A percentile compares a stretch with the other conserved stretches of the same genome.
phyloP scores from a whole-genome alignment of 2,888 invertebrate species.

The Epiblema foenella region DNA sequence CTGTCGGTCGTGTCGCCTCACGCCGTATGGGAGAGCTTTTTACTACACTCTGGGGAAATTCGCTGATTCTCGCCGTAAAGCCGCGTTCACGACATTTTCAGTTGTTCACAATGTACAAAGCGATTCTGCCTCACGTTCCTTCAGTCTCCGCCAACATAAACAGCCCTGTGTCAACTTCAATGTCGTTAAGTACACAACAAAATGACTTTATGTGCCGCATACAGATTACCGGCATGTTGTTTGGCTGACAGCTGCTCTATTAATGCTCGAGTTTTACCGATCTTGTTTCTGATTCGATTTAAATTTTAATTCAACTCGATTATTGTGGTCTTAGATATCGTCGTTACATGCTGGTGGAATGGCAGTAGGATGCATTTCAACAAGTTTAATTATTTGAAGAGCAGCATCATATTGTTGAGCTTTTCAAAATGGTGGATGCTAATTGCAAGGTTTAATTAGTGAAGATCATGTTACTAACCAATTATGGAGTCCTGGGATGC shows the following conservation, averaged over 20 bases:
- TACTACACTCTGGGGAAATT: slow-evolving; percentile 81
- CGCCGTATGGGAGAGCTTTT: slow-evolving; percentile 61
- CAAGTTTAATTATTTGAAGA: slow-evolving; percentile 27
- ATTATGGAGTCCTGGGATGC: slow-evolving; percentile 23
- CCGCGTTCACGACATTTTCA: slow-evolving; percentile 62
- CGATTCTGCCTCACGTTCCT: slow-evolving; percentile 50
- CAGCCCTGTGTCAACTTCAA: slow-evolving; percentile 54
- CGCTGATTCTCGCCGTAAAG: slow-evolving; percentile 71
- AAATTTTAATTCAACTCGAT: slow-evolving; percentile 71
- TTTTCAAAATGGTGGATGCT: slow-evolving; percentile 16
- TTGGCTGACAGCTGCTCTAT: slow-evolving; percentile 59
- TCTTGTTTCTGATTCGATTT: slow-evolving; percentile 61
- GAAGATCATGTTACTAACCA: slow-evolving; percentile 38
- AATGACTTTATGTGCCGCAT: slow-evolving; percentile 63
- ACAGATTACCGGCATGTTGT: slow-evolving; percentile 59
- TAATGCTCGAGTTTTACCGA: slow-evolving; percentile 69
- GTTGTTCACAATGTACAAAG: slow-evolving; percentile 55
- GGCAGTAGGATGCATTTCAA: slow-evolving; percentile 42
- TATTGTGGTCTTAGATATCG: slow-evolving; percentile 55
- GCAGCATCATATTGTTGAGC: slow-evolving; percentile 3
- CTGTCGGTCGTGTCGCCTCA: slow-evolving; percentile 67
- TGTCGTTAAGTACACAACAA: slow-evolving; percentile 71
- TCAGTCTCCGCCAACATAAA: slow-evolving; percentile 49
- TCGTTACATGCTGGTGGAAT: slow-evolving; percentile 51
- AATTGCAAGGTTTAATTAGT: slow-evolving; percentile 15